Conservation (phyloP, 2,888 invertebrate genomes). For the Spicauda simplicius region DNA sequence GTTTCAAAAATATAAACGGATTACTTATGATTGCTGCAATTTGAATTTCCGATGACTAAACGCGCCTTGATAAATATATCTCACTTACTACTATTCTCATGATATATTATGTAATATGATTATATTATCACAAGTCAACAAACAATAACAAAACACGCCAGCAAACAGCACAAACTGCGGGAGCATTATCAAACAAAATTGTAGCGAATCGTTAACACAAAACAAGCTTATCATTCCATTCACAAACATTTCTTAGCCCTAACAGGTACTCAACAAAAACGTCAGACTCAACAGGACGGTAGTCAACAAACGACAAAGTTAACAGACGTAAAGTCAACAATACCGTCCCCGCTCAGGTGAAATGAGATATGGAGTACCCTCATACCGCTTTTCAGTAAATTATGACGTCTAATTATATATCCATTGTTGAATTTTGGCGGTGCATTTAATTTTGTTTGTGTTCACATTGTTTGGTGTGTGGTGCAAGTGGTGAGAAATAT, state of each 20-base stretch:
- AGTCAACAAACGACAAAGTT: conserved; percentile 27
- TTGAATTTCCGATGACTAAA: no score
- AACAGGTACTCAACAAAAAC: conserved; percentile 22
- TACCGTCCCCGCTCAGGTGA: conserved; percentile 51
- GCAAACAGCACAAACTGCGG: no score
- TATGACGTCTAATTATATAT: conserved; percentile 77
- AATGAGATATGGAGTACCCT: conserved; percentile 53
- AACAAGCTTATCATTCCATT: conserved; percentile 14
- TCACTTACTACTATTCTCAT: no score
- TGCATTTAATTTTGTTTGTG: conserved; percentile 78
- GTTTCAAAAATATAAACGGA: no score
- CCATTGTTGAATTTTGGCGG: conserved; percentile 71
- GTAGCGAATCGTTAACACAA: not conserved
- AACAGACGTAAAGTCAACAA: conserved; percentile 28
- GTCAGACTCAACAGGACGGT: conserved; percentile 24
- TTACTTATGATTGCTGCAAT: no score
- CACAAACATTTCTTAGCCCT: conserved; percentile 1
- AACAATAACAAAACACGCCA: not conserved
- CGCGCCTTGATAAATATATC: no score
- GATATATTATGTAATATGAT: no score
- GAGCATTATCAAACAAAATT: not conserved
- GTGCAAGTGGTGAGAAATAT: conserved; percentile 42
- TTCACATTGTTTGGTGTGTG: conserved; percentile 49
- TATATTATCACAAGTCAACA: no score
- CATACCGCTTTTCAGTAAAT: conserved; percentile 60